A percentile compares a stretch with the other conserved stretches of the same genome.
Conservation (phyloP, 2,888 invertebrate genomes). For the Heteropelma amictum region DNA sequence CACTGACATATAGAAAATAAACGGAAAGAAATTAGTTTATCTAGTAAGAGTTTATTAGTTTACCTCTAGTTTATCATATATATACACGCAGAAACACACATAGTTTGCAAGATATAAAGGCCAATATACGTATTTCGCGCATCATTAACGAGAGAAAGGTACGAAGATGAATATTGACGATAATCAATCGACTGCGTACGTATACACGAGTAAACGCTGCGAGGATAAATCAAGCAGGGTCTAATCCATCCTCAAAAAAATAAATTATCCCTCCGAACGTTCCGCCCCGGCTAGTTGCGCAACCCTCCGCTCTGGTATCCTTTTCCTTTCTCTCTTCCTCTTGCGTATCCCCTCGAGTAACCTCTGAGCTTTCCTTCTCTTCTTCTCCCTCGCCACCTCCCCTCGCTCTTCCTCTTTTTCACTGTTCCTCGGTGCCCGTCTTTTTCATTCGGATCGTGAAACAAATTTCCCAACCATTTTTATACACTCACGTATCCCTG, state of each 20-base stretch:
- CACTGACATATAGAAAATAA: neutral
- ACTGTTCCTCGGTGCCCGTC: slow-evolving; percentile 12
- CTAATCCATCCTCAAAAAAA: slow-evolving; percentile 67
- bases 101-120: slow-evolving; percentile 25
- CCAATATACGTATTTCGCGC: neutral
- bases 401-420: neutral
- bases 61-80: slow-evolving; percentile 50
- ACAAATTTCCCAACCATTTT: slow-evolving; percentile 71
- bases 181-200: slow-evolving; percentile 63
- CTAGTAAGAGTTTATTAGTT: too few relatives aligned
- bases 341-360: neutral
- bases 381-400: neutral
- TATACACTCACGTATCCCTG: slow-evolving; percentile 62
- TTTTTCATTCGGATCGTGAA: slow-evolving; percentile 54
- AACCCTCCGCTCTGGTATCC: slow-evolving; percentile 6
- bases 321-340: slow-evolving; percentile 8
- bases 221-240: slow-evolving; percentile 68
- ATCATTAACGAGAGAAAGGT: slow-evolving; percentile 30
- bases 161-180: slow-evolving; percentile 54
- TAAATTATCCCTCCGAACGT: slow-evolving; percentile 63
- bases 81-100: neutral
- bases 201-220: slow-evolving; percentile 50
- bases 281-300: slow-evolving; percentile 21
- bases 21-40: too few relatives aligned
- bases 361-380: neutral